A percentile compares a stretch with the other conserved stretches of the same genome.
These are phyloP conservation scores for Epinephelus awoara DNA, from an alignment of 2,797 vertebrate species.

Conservation along the genomic window DNA sequence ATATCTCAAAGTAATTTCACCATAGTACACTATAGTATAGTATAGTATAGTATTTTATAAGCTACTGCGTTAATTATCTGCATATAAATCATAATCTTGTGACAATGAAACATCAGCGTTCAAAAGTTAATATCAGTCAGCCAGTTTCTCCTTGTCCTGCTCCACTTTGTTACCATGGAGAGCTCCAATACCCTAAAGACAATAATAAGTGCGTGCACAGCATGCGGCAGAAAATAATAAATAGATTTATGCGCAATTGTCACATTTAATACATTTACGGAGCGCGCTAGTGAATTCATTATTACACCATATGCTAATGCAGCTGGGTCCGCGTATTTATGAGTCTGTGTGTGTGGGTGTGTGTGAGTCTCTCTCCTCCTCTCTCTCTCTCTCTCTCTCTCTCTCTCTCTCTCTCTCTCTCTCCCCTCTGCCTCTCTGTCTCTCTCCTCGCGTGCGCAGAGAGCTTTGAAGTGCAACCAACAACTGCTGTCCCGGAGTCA, in stretches of 20 bases:
- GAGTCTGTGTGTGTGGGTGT: conserved; percentile 47
- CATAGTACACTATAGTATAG: background rate
- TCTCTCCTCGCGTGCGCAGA: conserved; percentile 45
- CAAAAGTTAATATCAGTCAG: conserved; percentile 70
- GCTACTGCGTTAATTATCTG: conserved; percentile 5
- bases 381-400: conserved; percentile 36
- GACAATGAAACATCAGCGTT: conserved; percentile 41
- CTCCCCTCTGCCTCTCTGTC: conserved; percentile 11
- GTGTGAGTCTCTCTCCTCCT: conserved; percentile 10
- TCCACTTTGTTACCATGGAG: conserved; percentile 81
- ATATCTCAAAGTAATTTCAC: background rate
- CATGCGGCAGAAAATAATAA: conserved; percentile 82
- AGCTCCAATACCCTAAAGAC: conserved; percentile 78
- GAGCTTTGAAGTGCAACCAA: conserved; percentile 76
- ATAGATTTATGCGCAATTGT: conserved; percentile 87
- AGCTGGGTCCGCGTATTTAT: conserved; percentile 78
- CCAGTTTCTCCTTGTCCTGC: conserved; percentile 54
- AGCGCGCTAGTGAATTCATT: conserved; percentile 85
- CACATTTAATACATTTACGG: conserved; percentile 86
- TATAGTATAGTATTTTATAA: background rate
- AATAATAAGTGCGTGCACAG: conserved; percentile 80
- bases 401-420: conserved; percentile 26
- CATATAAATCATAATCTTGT: conserved; percentile 24
- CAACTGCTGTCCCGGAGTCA: conserved; percentile 73
- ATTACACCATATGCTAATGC: conserved; percentile 87